Conservation (phyloP, 2,888 invertebrate species). For the Lasius platythorax region DNA sequence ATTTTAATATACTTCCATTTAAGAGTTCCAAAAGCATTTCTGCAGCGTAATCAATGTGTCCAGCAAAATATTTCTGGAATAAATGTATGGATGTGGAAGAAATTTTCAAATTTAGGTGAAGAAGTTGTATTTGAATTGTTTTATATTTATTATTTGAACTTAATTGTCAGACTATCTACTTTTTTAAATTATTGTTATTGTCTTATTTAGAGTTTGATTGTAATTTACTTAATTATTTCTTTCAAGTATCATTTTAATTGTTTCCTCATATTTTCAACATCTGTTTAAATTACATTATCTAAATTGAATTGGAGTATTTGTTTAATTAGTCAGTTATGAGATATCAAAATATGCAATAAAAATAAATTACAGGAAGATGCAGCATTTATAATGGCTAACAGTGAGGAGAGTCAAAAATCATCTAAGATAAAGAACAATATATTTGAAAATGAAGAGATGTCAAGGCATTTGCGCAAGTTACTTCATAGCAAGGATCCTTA, state of each 20-base stretch:
- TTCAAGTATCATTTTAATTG: not conserved
- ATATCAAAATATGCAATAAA: slow-evolving; percentile 10
- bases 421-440: slow-evolving; percentile 86
- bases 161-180: not conserved
- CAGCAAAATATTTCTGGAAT: no score
- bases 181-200: slow-evolving; percentile 21
- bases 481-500: slow-evolving; percentile 97
- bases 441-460: slow-evolving; percentile 94
- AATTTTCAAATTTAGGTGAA: not conserved
- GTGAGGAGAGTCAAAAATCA: slow-evolving; percentile 77
- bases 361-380: slow-evolving; percentile 73
- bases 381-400: slow-evolving; percentile 64
- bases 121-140: not conserved
- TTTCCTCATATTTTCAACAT: not conserved
- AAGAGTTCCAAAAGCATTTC: no score
- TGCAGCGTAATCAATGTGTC: no score
- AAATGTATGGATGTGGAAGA: no score
- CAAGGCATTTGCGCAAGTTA: slow-evolving; percentile 93
- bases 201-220: not conserved
- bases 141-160: slow-evolving; percentile 13
- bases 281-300: not conserved
- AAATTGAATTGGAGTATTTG: not conserved
- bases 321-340: not conserved
- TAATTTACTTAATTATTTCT: not conserved
- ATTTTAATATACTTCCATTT: no score